Conservation (phyloP, 2,797 vertebrate species). For the Florisuga fusca region DNA sequence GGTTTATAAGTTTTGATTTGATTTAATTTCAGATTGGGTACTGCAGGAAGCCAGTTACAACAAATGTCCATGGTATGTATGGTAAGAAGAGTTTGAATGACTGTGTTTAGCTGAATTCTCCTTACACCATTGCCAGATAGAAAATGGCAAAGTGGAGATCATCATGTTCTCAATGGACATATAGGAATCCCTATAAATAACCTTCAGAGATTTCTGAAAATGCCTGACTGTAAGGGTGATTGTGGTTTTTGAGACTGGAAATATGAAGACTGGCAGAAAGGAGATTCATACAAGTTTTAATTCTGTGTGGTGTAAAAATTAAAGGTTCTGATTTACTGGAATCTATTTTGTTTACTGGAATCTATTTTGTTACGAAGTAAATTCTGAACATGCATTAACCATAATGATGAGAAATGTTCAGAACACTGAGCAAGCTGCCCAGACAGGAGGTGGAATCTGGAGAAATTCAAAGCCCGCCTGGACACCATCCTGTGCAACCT, state of each 20-base stretch:
- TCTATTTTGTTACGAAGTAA: background rate
- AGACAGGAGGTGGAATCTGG: too few relatives aligned
- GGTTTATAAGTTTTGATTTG: background rate
- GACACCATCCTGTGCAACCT: too few relatives aligned
- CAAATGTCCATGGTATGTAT: background rate
- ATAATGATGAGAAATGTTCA: background rate
- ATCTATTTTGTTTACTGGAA: background rate
- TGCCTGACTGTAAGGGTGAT: background rate
- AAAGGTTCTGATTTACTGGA: background rate
- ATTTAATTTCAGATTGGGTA: background rate
- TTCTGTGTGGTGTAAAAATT: background rate
- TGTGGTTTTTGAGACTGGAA: background rate
- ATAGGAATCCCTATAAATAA: background rate
- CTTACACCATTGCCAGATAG: background rate
- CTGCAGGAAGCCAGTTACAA: background rate
- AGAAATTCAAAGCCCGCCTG: too few relatives aligned
- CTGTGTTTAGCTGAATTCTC: background rate
- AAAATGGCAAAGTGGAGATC: background rate
- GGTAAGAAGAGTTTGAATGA: background rate
- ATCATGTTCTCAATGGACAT: background rate
- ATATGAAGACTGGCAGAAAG: background rate
- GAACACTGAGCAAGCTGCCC: too few relatives aligned
- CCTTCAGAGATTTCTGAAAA: background rate
- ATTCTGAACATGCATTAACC: background rate
- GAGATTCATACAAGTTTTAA: background rate